A percentile compares a stretch with the other conserved stretches of the same genome.
Conservation (phyloP, 30 jellyfish, hydroid and myxozoan genomes). For the Catostylus mosaicus region DNA sequence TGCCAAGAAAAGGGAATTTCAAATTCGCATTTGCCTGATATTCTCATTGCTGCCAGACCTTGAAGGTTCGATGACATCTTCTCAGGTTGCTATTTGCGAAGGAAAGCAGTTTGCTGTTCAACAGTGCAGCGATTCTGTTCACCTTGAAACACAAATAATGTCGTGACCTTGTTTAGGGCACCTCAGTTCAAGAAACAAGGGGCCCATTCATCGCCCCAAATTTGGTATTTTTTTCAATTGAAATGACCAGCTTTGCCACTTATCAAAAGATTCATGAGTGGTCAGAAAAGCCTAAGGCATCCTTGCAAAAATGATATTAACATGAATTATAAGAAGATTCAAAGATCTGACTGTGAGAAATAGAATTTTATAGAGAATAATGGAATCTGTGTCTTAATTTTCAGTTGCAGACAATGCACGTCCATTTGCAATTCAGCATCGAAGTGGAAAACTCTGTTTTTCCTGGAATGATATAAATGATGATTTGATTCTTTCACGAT, state of each 20-base stretch:
- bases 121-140: too few relatives aligned
- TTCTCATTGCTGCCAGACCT: too few relatives aligned
- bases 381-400: neutral
- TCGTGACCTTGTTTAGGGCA: too few relatives aligned
- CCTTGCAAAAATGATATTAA: neutral
- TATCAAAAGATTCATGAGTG: neutral
- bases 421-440: constrained; percentile 9
- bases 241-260: neutral
- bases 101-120: too few relatives aligned
- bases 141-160: too few relatives aligned
- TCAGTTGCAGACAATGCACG: neutral
- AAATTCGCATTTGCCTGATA: too few relatives aligned
- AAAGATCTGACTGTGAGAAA: neutral
- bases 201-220: too few relatives aligned
- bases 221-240: neutral
- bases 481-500: neutral
- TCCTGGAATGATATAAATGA: constrained; percentile 14
- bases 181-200: too few relatives aligned
- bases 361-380: neutral
- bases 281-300: neutral
- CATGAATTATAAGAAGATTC: neutral
- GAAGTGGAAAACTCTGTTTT: constrained; percentile 17
- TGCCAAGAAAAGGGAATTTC: too few relatives aligned
- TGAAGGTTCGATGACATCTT: too few relatives aligned
- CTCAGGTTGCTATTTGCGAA: too few relatives aligned